These are phyloP conservation scores for Eurosta solidaginis DNA, from an alignment of 1,140 invertebrate genomes.

Conservation along the genomic window DNA sequence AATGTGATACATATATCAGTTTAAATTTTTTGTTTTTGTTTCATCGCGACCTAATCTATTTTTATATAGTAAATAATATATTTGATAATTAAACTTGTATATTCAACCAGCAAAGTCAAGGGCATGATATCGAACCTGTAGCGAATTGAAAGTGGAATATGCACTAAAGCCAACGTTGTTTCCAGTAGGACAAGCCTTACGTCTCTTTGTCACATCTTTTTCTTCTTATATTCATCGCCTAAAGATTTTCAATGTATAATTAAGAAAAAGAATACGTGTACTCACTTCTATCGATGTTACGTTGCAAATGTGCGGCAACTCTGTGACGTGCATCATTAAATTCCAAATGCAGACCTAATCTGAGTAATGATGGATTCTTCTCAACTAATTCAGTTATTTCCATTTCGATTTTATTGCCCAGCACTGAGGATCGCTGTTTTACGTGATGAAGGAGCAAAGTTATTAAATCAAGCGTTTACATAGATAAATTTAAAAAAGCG, in stretches of 20 bases:
- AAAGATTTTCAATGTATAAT: neutral
- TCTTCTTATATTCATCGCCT: neutral
- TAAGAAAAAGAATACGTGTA: constrained; percentile 48
- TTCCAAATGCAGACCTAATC: constrained; percentile 93
- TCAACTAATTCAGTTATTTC: constrained; percentile 92
- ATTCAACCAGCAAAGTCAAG: neutral
- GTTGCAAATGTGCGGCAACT: constrained; percentile 89
- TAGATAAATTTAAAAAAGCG: neutral
- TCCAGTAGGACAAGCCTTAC: neutral
- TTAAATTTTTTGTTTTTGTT: too few relatives aligned
- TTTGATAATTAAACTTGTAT: neutral
- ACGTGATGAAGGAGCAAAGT: constrained; percentile 37
- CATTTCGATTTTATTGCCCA: constrained; percentile 98
- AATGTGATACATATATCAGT: neutral
- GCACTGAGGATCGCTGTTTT: constrained; percentile 90
- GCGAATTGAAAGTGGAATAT: neutral
- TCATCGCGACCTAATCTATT: constrained; percentile 3
- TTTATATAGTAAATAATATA: neutral
- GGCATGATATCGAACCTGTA: neutral
- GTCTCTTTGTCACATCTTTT: neutral
- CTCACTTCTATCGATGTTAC: constrained; percentile 97
- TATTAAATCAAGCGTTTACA: neutral
- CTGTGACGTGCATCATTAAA: constrained; percentile 94
- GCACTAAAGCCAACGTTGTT: constrained; percentile 21
- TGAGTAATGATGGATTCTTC: constrained; percentile 87